A percentile compares a stretch with the other conserved stretches of the same genome.
Conservation (phyloP, 2,888 invertebrate genomes). For the Latrodectus elegans region DNA sequence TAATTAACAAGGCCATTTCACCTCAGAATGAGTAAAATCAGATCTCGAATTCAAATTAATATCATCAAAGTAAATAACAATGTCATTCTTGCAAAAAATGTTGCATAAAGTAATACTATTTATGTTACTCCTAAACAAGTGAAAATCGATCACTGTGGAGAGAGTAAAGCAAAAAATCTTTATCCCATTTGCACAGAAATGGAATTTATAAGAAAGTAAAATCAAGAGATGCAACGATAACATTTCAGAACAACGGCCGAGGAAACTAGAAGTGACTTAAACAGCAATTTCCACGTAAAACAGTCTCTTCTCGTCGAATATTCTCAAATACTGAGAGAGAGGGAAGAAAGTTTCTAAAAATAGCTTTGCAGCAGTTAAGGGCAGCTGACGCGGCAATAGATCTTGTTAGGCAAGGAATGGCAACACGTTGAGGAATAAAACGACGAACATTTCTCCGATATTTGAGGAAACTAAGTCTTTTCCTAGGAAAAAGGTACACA, state of each 20-base stretch:
- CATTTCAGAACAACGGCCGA: slow-evolving; percentile 10
- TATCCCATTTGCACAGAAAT: neutral
- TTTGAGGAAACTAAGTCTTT: neutral
- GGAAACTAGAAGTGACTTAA: slow-evolving; percentile 36
- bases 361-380: slow-evolving; percentile 34
- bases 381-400: slow-evolving; percentile 50
- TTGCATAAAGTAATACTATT: too few relatives aligned
- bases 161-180: neutral
- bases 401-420: slow-evolving; percentile 36
- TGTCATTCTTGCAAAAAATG: too few relatives aligned
- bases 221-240: neutral
- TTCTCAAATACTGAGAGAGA: neutral
- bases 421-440: slow-evolving; percentile 12
- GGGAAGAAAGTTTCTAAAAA: slow-evolving; percentile 62
- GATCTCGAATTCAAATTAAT: too few relatives aligned
- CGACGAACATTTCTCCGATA: neutral
- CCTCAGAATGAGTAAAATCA: too few relatives aligned
- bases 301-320: slow-evolving; percentile 13
- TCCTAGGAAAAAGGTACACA: neutral
- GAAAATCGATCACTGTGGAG: too few relatives aligned
- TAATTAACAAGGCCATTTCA: too few relatives aligned
- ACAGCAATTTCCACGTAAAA: slow-evolving; percentile 39
- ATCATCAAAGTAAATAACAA: too few relatives aligned
- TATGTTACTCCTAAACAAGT: too few relatives aligned
- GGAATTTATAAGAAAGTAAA: slow-evolving; percentile 6